Conservation (phyloP, 2,113 vertebrate species). For the Clarias magur region DNA sequence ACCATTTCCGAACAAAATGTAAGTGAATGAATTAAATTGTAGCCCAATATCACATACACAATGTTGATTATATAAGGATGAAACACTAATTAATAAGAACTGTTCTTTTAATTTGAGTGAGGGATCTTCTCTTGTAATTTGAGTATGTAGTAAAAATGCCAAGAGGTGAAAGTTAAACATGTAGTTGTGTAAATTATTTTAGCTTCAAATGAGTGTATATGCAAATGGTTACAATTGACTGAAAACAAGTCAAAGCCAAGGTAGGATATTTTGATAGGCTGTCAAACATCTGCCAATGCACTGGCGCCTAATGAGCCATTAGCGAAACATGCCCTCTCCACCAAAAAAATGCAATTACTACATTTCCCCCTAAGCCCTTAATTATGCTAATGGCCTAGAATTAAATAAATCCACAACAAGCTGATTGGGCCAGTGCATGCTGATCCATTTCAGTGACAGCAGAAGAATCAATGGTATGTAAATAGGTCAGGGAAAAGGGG, state of each 20-base stretch:
- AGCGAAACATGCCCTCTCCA: constrained; percentile 76
- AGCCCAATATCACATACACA: not conserved
- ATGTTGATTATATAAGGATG: not conserved
- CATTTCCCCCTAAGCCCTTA: constrained; percentile 79
- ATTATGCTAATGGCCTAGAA: constrained; percentile 78
- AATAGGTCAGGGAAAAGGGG: constrained; percentile 69
- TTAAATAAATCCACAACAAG: constrained; percentile 79
- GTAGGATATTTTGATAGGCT: constrained; percentile 54
- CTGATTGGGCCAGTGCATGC: constrained; percentile 67
- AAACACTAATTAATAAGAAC: not conserved
- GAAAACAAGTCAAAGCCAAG: constrained; percentile 57
- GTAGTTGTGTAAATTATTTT: not conserved
- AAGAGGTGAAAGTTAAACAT: not conserved
- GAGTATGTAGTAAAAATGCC: not conserved
- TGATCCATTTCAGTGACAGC: constrained; percentile 67
- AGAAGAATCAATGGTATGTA: constrained; percentile 71
- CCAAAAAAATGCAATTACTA: constrained; percentile 80
- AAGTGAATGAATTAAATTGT: constrained; percentile 13
- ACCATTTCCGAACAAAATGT: not conserved
- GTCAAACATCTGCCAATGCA: constrained; percentile 78
- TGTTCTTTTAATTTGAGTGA: not conserved
- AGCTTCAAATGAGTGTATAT: not conserved
- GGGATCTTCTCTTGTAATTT: too few relatives aligned
- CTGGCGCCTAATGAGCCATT: constrained; percentile 77
- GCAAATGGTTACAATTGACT: constrained; percentile 51